These are phyloP conservation scores for Salminus brasiliensis DNA, from an alignment of 2,113 vertebrate genomes.

Conservation along the genomic window DNA sequence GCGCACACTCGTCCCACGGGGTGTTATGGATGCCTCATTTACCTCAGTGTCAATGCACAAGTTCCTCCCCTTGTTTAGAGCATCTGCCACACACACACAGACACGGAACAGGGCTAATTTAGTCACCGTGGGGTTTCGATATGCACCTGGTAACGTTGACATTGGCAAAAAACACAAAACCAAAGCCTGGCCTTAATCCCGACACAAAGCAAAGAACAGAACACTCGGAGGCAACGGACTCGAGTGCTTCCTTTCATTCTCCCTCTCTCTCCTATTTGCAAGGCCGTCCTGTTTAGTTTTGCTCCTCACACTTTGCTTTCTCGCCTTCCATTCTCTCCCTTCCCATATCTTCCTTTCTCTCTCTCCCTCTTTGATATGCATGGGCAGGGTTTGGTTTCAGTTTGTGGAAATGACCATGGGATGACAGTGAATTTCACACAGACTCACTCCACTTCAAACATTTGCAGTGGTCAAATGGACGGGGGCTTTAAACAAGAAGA, in stretches of 20 bases:
- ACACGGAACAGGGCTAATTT: constrained; percentile 17
- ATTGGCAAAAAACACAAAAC: constrained; percentile 20
- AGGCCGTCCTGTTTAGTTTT: neutral
- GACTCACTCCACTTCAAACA: neutral
- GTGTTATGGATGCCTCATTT: constrained; percentile 24
- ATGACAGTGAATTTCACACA: neutral
- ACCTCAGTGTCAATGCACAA: constrained; percentile 5
- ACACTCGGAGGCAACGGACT: neutral
- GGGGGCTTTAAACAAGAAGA: constrained; percentile 2
- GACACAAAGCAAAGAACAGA: neutral
- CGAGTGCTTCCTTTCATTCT: neutral
- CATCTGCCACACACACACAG: constrained; percentile 22
- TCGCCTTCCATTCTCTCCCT: neutral
- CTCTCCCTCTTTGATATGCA: neutral
- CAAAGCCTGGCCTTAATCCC: constrained; percentile 13
- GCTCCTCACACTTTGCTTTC: neutral
- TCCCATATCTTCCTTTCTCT: neutral
- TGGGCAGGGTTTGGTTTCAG: neutral
- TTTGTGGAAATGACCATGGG: neutral
- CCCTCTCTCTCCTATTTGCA: neutral
- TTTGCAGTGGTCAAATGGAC: neutral
- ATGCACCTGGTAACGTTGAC: constrained; percentile 31
- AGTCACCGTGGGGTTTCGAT: constrained; percentile 7
- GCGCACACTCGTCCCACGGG: neutral
- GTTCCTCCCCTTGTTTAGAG: constrained; percentile 13